Percentiles rank a stretch among this genome's conserved stretches.
Evolutionary conservation across 2,797 vertebrate species (phyloP).

Genomic region (Cryptoblepharus egeriae): DNA sequence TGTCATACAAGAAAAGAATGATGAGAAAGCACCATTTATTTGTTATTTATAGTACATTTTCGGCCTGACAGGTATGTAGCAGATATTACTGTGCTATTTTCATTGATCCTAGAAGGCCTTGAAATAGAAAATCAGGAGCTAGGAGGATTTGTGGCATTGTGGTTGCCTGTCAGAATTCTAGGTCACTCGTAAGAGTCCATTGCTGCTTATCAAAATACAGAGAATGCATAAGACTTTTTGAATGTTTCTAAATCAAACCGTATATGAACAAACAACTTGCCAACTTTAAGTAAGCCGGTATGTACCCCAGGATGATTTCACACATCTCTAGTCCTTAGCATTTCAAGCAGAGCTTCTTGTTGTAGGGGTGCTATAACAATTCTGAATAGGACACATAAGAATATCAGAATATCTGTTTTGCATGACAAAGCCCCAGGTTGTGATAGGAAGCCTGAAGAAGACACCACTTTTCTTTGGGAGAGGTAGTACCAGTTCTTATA

Average conservation of each 20-base stretch:
- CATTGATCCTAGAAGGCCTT: conserved; percentile 1
- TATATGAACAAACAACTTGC: neutral
- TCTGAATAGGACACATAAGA: rapidly evolving
- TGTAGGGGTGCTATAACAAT: neutral
- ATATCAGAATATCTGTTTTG: neutral
- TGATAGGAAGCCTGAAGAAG: neutral
- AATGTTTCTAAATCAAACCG: conserved; percentile 2
- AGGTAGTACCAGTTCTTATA: neutral
- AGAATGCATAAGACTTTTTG: conserved; percentile 17
- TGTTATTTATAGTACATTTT: neutral
- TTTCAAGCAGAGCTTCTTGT: neutral
- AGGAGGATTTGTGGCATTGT: neutral
- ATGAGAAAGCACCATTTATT: neutral
- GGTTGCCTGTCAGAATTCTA: neutral
- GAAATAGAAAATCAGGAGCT: neutral
- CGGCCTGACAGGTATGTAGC: neutral
- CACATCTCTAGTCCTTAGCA: neutral
- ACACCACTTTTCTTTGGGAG: neutral
- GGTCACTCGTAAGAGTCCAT: neutral
- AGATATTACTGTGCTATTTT: neutral
- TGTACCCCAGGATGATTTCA: neutral
- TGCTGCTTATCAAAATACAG: conserved; percentile 4
- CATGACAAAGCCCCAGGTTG: neutral
- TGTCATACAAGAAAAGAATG: neutral
- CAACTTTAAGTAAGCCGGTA: neutral